phyloP scores from a whole-genome alignment of 2,797 vertebrate genomes.

The Kryptopterus vitreolus region DNA sequence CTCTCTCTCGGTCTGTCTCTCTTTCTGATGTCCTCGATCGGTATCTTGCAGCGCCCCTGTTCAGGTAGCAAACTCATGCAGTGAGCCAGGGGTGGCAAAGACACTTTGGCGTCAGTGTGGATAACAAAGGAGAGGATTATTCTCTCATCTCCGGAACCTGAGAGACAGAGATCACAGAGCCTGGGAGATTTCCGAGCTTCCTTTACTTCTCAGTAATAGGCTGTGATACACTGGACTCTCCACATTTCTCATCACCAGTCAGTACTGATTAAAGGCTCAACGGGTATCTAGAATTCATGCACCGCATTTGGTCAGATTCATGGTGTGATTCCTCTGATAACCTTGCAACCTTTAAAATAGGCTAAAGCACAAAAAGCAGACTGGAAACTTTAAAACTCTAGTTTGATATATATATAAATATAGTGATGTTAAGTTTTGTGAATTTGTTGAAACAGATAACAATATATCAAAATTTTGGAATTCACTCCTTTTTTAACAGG shows the following conservation, averaged over 20 bases:
- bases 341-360: no score
- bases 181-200: slow-evolving; percentile 23
- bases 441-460: no score
- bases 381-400: no score
- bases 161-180: slow-evolving; percentile 33
- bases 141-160: slow-evolving; percentile 34
- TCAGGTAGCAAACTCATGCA: slow-evolving; percentile 50
- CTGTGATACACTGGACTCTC: background rate
- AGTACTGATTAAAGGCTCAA: background rate
- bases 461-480: no score
- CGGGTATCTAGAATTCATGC: no score
- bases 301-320: no score
- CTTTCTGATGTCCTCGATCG: slow-evolving; percentile 44
- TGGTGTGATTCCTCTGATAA: no score
- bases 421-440: no score
- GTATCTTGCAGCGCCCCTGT: slow-evolving; percentile 45
- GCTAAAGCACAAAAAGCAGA: no score
- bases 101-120: slow-evolving; percentile 50
- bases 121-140: slow-evolving; percentile 58
- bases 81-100: slow-evolving; percentile 50
- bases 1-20: slow-evolving; percentile 30
- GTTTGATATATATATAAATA: no score
- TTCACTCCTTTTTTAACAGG: no score
- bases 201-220: slow-evolving; percentile 5
- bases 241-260: background rate